phyloP scores from a whole-genome alignment of 1,140 invertebrate genomes.

The Procambarus clarkii region DNA sequence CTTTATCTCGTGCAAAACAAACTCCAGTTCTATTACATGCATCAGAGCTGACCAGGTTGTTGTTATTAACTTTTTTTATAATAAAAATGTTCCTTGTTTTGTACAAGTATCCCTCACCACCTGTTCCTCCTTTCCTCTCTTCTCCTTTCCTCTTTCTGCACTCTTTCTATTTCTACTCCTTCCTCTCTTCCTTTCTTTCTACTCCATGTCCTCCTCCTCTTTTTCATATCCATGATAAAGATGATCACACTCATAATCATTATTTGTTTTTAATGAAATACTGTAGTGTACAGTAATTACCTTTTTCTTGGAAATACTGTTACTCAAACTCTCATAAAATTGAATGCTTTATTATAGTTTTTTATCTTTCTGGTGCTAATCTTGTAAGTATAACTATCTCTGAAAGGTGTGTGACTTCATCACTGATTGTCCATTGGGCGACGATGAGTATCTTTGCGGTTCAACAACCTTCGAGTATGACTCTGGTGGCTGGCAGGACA shows the following conservation, averaged over 20 bases:
- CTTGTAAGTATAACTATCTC: too few relatives aligned
- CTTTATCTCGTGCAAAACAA: conserved; percentile 12
- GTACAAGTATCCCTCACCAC: neutral
- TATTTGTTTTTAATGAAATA: too few relatives aligned
- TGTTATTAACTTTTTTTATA: neutral
- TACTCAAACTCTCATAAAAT: too few relatives aligned
- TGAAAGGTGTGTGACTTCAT: conserved; percentile 68
- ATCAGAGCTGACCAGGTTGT: conserved; percentile 21
- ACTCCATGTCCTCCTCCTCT: too few relatives aligned
- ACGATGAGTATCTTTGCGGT: conserved; percentile 59
- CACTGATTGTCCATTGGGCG: conserved; percentile 29
- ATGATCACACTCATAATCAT: too few relatives aligned
- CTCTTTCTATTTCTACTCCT: neutral
- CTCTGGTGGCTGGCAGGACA: conserved; percentile 58
- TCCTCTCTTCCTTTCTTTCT: neutral
- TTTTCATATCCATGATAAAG: too few relatives aligned
- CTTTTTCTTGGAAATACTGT: too few relatives aligned
- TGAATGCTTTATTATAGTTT: too few relatives aligned
- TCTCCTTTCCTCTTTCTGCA: neutral
- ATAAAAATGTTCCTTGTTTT: too few relatives aligned
- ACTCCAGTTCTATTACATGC: neutral
- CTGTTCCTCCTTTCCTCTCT: neutral
- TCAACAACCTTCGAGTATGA: conserved; percentile 40
- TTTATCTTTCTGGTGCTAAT: neutral
- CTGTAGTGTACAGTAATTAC: too few relatives aligned